Percentiles rank a stretch among this genome's conserved stretches.
phyloP scores from a whole-genome alignment of 2,888 invertebrate species.

The Linnaemya vulpina region DNA sequence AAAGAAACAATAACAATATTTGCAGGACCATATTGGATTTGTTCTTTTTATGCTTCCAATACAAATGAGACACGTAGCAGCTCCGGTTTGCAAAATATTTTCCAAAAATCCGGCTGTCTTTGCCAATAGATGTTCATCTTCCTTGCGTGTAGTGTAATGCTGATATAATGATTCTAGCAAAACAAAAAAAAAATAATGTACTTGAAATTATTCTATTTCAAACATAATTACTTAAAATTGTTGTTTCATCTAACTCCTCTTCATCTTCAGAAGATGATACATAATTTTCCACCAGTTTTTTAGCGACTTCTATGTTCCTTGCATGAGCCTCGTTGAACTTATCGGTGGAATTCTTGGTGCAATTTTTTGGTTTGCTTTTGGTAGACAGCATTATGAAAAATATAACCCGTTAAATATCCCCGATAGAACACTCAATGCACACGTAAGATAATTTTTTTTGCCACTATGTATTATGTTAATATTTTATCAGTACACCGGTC shows the following conservation, averaged over 20 bases:
- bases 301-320: constrained; percentile 84
- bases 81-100: constrained; percentile 90
- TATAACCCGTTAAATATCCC: not conserved
- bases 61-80: constrained; percentile 94
- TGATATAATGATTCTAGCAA: constrained; percentile 84
- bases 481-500: constrained; percentile 3
- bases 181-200: constrained; percentile 27
- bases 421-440: constrained; percentile 26
- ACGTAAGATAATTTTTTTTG: constrained; percentile 40
- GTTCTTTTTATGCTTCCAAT: constrained; percentile 92
- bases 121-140: constrained; percentile 77
- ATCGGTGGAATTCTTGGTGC: constrained; percentile 34
- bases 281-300: constrained; percentile 83
- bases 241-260: constrained; percentile 84
- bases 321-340: constrained; percentile 83
- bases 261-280: constrained; percentile 84
- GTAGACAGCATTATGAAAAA: constrained; percentile 41
- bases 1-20: constrained; percentile 91
- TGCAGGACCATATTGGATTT: constrained; percentile 94
- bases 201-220: not conserved
- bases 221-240: constrained; percentile 82
- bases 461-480: not conserved
- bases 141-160: constrained; percentile 81
- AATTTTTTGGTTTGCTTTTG: constrained; percentile 39
- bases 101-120: constrained; percentile 89